Base-by-base conservation (phyloP, 2,888 invertebrate genomes). In the Chymomyza procnemis region DNA sequence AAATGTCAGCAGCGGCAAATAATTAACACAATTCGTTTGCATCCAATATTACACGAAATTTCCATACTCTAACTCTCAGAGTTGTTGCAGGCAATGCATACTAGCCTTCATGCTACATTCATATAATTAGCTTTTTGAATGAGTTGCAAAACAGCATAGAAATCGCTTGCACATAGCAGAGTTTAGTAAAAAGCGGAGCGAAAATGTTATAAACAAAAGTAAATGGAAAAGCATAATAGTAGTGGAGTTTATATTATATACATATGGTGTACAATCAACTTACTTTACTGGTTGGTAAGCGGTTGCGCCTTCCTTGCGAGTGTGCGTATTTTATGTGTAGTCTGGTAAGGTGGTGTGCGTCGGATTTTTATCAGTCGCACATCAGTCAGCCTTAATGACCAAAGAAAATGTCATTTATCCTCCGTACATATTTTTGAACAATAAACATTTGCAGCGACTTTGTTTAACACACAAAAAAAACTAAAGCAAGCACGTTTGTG, bases 11-110 rank as follows among this genome's bases (percentile, higher is more conserved):
- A 66, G 71, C 61, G 66, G 74, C 73, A 78, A 73, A 73, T 79
- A 85, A 85, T 82, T 85, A 85, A 83, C 34, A 61, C 84, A 85
- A 79, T 85, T 79, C 78, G 75, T 75, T 86, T 76, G 61, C 71
- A 71, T 72, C 73, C 80, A 79, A 77, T 80, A 79, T 79, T 76
- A 76, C 74, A 79, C 72, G 76, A 80, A 69, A 79, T 72, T 77
- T 70, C 57, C 68, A 75, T 73, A 64, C 64, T 9, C 12, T 41
- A 41, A 41, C 34, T 41, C 34, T 12, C 12, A 12, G 34, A 41
- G 34, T 41, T 41, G 34, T 9, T 41, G 12, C 34, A 14, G 26
- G 26, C 6, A 12, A 41, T 41, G 34, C 34, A 41, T 12, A 41
- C 34, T 41, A 59, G 19, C 50, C 18, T 34, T 19, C 34, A 34